Base-by-base conservation (phyloP, 2,888 invertebrate species). In the Drosophila trichaetosa region DNA sequence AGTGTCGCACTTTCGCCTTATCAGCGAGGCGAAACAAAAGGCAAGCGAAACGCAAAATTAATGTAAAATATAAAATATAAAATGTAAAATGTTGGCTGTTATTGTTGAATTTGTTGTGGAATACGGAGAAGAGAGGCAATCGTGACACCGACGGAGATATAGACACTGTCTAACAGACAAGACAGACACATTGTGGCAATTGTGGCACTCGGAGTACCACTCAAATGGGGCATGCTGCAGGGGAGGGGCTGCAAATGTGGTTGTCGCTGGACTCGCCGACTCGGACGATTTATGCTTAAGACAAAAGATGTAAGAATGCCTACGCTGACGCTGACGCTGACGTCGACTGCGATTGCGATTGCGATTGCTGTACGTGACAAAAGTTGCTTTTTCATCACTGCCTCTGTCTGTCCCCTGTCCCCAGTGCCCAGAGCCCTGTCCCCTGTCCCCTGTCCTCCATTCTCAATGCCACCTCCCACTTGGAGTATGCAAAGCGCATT, bases 291-390 rank as follows among this genome's bases (percentile, higher is more conserved):
- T 84, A 85, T 85, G 86, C 67, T 76, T 67, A 66, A 86, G 80
- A 84, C 80, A 88, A 88, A 83, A 80, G 83, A 86, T 83, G 75
- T 71, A 70, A 75, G 82, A 85, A 85, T 79, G 82, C 66, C 68
- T 67, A 66, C 71, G 67, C 54, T 66, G 64, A 66, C 71, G 67
- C 54, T 66, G 64, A 78, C 71, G 71, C 46, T 29, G 57, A 42
- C 21, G 11, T 13, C 11, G 42, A 54, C 76, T 18, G 18, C 38
- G 38, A 38, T 4, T 38, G 18, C 36, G 34, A 24, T 56, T 59
- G 59, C 76, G 73, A 72, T 72, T 76, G 73, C 52, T 69, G 86
- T 83, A 84, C 84, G 84, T 84, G 84, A 80, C 84, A 58, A 83
- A 80, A 71, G 67, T 69, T 52, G 63, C 46, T 54, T 66, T 64